These are phyloP conservation scores for Portunus trituberculatus DNA, from an alignment of 1,140 invertebrate genomes.

Conservation along the genomic window DNA sequence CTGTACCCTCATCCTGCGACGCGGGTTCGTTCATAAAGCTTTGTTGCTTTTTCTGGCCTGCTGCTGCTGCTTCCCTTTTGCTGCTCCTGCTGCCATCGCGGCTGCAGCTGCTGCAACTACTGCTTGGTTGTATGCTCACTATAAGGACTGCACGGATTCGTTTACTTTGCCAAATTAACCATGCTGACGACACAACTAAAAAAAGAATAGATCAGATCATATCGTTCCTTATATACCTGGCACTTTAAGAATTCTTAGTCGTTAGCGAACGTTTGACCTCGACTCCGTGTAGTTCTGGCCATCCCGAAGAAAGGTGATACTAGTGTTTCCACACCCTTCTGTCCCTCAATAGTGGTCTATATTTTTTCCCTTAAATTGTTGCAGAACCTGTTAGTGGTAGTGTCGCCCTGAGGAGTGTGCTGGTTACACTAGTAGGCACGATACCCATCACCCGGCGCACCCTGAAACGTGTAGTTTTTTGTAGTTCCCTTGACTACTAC, in stretches of 20 bases:
- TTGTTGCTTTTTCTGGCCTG: slow-evolving; percentile 41
- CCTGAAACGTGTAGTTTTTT: not conserved
- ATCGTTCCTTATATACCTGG: not conserved
- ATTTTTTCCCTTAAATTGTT: not conserved
- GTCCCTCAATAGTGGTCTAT: not conserved
- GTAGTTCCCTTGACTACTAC: not conserved
- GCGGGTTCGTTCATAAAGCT: slow-evolving; percentile 45
- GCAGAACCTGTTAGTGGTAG: not conserved
- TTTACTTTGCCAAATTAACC: not conserved
- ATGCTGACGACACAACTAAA: not conserved
- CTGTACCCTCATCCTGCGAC: slow-evolving; percentile 33
- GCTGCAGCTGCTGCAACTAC: slow-evolving; percentile 15
- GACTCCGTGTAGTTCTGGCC: not conserved
- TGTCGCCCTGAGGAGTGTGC: not conserved
- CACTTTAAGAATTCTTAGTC: not conserved
- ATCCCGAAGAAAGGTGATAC: not conserved
- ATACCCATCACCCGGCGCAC: not conserved
- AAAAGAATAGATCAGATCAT: not conserved
- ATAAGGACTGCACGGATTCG: slow-evolving; percentile 11
- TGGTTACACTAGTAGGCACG: slow-evolving; percentile 2
- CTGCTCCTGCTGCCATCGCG: not conserved
- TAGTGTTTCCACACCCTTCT: not conserved
- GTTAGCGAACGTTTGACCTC: not conserved
- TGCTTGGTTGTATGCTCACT: slow-evolving; percentile 31
- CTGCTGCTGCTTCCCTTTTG: not conserved